Evolutionary conservation across 2,113 vertebrate species (phyloP).

Genomic region (Cranoglanis bouderius): DNA sequence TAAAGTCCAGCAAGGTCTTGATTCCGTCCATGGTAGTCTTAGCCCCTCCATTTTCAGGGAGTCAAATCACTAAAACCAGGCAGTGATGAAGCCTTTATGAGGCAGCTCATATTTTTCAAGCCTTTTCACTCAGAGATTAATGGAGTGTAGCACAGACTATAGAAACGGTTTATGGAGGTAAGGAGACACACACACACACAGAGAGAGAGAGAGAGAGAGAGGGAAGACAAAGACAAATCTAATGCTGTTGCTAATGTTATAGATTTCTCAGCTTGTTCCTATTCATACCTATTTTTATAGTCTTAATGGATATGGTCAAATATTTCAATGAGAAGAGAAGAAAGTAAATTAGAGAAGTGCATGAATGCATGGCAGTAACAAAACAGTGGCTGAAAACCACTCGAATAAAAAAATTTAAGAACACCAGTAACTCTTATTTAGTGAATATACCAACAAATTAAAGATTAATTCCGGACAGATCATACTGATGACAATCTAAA

Average conservation of each 20-base stretch:
- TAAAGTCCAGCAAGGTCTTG: neutral
- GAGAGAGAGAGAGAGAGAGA: neutral
- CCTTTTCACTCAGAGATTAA: constrained; percentile 27
- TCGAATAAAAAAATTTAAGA: neutral
- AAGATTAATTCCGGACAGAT: neutral
- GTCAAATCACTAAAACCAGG: constrained; percentile 5
- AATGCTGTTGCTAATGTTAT: neutral
- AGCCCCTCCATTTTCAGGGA: neutral
- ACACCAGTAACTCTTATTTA: neutral
- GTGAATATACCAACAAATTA: neutral
- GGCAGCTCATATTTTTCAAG: constrained; percentile 22
- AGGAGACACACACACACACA: neutral
- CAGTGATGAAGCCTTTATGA: constrained; percentile 18
- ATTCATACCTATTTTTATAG: neutral
- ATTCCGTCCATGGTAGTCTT: neutral
- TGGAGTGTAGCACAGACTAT: neutral
- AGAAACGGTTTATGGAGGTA: neutral
- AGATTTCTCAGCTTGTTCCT: neutral
- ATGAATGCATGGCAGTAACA: neutral
- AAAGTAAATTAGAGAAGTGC: neutral
- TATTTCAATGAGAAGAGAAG: neutral
- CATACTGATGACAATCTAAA: neutral
- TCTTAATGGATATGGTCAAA: neutral
- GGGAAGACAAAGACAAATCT: neutral
- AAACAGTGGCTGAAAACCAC: neutral